These are phyloP conservation scores for Siphamia tubifer DNA, from an alignment of 2,113 vertebrate species.

Conservation along the genomic window DNA sequence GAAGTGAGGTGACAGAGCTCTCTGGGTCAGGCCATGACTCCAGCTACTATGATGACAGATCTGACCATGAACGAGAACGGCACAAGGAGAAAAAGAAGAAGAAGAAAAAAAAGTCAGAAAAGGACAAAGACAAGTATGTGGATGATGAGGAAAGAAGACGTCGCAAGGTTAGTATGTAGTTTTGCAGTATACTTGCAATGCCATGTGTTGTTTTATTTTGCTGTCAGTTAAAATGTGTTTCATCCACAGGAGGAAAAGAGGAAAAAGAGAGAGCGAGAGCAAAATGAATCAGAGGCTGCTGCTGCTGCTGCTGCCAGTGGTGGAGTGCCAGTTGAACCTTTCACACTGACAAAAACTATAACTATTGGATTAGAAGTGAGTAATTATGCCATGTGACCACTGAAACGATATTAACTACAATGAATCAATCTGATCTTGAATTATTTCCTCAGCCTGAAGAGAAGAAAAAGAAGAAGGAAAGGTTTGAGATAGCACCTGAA, in stretches of 20 bases:
- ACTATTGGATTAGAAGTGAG: slow-evolving; percentile 71
- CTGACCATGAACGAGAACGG: slow-evolving; percentile 92
- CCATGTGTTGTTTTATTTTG: neutral
- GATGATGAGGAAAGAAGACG: slow-evolving; percentile 93
- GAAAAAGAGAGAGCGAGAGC: slow-evolving; percentile 93
- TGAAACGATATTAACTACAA: neutral
- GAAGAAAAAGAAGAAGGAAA: slow-evolving; percentile 92
- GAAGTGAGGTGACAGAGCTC: slow-evolving; percentile 94
- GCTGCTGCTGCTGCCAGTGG: neutral
- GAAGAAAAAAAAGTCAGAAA: slow-evolving; percentile 97
- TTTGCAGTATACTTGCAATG: rapidly evolving
- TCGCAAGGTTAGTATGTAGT: slow-evolving; percentile 82
- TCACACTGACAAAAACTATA: slow-evolving; percentile 71
- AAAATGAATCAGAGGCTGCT: slow-evolving; percentile 84
- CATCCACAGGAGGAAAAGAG: slow-evolving; percentile 91
- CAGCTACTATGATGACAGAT: slow-evolving; percentile 94
- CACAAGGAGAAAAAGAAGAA: slow-evolving; percentile 98
- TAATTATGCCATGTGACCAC: neutral
- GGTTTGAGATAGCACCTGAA: slow-evolving; percentile 87
- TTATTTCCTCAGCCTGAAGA: slow-evolving; percentile 81
- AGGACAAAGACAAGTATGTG: slow-evolving; percentile 92
- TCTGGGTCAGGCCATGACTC: slow-evolving; percentile 97
- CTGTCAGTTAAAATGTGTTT: neutral
- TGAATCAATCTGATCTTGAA: neutral
- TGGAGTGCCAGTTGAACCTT: slow-evolving; percentile 76